A percentile compares a stretch with the other conserved stretches of the same genome.
Evolutionary conservation across 2,888 invertebrate species (phyloP).

Genomic region (Xestia ashworthii): DNA sequence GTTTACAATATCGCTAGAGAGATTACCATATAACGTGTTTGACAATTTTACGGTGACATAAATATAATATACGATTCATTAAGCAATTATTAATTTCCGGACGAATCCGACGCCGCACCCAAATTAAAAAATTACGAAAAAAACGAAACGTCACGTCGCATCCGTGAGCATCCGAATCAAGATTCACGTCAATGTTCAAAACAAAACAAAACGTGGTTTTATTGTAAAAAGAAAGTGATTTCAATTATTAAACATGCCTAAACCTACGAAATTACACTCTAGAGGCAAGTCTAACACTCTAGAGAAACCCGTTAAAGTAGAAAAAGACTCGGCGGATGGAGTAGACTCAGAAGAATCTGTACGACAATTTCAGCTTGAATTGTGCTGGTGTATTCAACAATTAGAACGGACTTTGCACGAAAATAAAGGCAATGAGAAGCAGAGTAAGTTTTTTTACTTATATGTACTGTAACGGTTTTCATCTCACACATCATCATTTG

Average conservation of each 20-base stretch:
- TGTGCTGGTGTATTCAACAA: slow-evolving; percentile 95
- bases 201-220: slow-evolving; percentile 76
- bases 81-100: slow-evolving; percentile 23
- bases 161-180: slow-evolving; percentile 3
- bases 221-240: slow-evolving; percentile 24
- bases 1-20: too few species aligned
- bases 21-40: too few species aligned
- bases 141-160: slow-evolving; percentile 44
- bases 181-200: slow-evolving; percentile 62
- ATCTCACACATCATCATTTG: not conserved
- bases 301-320: slow-evolving; percentile 82
- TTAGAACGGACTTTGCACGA: slow-evolving; percentile 91
- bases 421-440: slow-evolving; percentile 91
- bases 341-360: slow-evolving; percentile 88
- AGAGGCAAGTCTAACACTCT: slow-evolving; percentile 84
- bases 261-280: slow-evolving; percentile 85
- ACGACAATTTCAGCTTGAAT: slow-evolving; percentile 93
- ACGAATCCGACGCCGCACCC: slow-evolving; percentile 57
- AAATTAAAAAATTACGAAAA: slow-evolving; percentile 2
- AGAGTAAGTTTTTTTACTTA: slow-evolving; percentile 82
- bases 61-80: too few species aligned
- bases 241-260: slow-evolving; percentile 76
- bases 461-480: not conserved
- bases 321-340: slow-evolving; percentile 75
- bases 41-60: too few species aligned